Conservation (phyloP, 2,888 invertebrate genomes). For the Belgica antarctica region DNA sequence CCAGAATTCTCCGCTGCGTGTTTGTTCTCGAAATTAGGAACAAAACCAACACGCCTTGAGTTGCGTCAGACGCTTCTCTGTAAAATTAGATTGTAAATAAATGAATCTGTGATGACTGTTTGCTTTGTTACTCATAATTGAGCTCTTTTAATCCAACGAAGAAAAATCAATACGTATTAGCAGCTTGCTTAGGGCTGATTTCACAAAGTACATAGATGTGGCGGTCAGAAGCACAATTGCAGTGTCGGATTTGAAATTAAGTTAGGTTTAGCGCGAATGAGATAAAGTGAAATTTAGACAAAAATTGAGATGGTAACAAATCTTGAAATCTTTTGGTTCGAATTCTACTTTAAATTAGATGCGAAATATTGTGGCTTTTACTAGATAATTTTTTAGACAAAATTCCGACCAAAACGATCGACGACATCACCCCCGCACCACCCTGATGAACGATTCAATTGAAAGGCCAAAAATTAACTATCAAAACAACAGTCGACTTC, state of each 20-base stretch:
- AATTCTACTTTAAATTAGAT: too few relatives aligned
- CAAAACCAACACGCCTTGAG: slow-evolving; percentile 22
- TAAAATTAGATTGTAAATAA: neutral
- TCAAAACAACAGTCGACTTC: too few relatives aligned
- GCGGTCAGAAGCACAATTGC: too few relatives aligned
- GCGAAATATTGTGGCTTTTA: too few relatives aligned
- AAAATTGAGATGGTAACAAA: neutral
- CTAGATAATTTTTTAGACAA: too few relatives aligned
- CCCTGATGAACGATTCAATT: too few relatives aligned
- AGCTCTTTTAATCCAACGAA: slow-evolving; percentile 39
- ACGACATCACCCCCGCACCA: too few relatives aligned
- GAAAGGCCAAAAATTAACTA: too few relatives aligned
- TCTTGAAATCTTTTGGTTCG: neutral
- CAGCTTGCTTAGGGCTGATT: neutral
- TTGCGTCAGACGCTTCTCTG: slow-evolving; percentile 27
- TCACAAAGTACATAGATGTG: neutral
- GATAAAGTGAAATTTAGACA: neutral
- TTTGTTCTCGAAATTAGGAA: slow-evolving; percentile 36
- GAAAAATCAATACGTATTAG: neutral
- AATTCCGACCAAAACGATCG: too few relatives aligned
- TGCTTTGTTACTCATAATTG: slow-evolving; percentile 31
- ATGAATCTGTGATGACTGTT: slow-evolving; percentile 6
- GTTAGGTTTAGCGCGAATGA: neutral
- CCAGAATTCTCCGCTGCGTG: slow-evolving; percentile 10
- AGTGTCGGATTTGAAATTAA: too few relatives aligned